phyloP scores from a whole-genome alignment of 2,113 vertebrate genomes.

The Platichthys stellatus region DNA sequence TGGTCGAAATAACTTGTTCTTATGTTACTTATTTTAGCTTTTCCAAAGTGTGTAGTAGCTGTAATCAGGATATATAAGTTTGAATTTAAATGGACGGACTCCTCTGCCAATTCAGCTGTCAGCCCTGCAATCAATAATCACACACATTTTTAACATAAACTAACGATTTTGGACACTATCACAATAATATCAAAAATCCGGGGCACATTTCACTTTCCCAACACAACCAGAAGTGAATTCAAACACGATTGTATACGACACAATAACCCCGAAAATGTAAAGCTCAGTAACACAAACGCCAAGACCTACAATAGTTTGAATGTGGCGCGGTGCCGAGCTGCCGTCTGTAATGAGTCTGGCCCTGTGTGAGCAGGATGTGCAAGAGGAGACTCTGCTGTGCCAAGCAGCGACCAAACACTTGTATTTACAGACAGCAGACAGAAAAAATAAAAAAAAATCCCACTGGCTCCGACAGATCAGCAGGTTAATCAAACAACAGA shows the following conservation, averaged over 20 bases:
- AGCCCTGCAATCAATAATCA: neutral
- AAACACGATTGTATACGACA: neutral
- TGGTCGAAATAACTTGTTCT: constrained; percentile 21
- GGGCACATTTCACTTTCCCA: neutral
- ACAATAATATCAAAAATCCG: too few species aligned
- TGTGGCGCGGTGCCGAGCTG: constrained; percentile 34
- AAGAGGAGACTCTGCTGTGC: constrained; percentile 51
- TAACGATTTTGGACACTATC: too few species aligned
- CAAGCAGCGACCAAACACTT: constrained; percentile 26
- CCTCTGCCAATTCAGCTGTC: constrained; percentile 38
- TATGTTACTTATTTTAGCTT: constrained; percentile 25
- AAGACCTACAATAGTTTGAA: constrained; percentile 29
- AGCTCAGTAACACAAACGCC: neutral
- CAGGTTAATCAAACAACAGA: constrained; percentile 69
- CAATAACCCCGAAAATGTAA: constrained; percentile 3
- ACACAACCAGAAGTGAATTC: constrained; percentile 4
- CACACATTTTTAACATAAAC: too few species aligned
- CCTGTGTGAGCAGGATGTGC: constrained; percentile 42
- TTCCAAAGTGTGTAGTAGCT: constrained; percentile 23
- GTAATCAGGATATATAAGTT: constrained; percentile 35
- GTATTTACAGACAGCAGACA: constrained; percentile 56
- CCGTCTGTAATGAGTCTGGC: constrained; percentile 51
- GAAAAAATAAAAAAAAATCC: neutral
- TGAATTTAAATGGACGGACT: constrained; percentile 51
- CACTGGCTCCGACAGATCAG: constrained; percentile 56